Conservation (phyloP, 2,888 invertebrate genomes). For the Onchidella celtica region DNA sequence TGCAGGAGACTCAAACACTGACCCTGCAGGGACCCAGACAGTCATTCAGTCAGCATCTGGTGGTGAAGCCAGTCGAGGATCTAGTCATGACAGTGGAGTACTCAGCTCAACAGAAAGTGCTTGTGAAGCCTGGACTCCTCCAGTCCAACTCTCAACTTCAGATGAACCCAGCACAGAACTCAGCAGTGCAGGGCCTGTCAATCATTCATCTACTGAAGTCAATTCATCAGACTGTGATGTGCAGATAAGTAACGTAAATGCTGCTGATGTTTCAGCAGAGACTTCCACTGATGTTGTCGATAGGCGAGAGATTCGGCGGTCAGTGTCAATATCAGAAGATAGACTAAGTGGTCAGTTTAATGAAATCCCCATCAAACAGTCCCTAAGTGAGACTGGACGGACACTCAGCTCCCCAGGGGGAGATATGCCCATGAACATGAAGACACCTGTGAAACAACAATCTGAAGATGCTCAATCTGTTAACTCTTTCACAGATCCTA, state of each 20-base stretch:
- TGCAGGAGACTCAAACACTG: not conserved
- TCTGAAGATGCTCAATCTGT: slow-evolving; percentile 55
- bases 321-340: slow-evolving; percentile 39
- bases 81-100: no score
- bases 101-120: no score
- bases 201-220: not conserved
- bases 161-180: not conserved
- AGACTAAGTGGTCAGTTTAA: slow-evolving; percentile 32
- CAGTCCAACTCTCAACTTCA: not conserved
- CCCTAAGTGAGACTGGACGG: slow-evolving; percentile 62
- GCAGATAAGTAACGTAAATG: not conserved
- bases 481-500: slow-evolving; percentile 58
- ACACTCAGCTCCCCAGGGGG: slow-evolving; percentile 68
- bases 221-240: not conserved
- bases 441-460: slow-evolving; percentile 30
- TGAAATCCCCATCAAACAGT: slow-evolving; percentile 50
- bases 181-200: not conserved
- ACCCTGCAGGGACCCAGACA: not conserved
- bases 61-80: no score
- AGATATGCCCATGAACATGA: slow-evolving; percentile 45
- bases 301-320: slow-evolving; percentile 34
- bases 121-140: no score
- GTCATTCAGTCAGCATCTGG: not conserved
- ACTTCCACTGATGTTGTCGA: not conserved
- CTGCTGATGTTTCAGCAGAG: not conserved